Evolutionary conservation across 2,113 vertebrate genomes (phyloP), one percentile per base, ranked within the genome.

Genomic region (Scophthalmus maximus): DNA sequence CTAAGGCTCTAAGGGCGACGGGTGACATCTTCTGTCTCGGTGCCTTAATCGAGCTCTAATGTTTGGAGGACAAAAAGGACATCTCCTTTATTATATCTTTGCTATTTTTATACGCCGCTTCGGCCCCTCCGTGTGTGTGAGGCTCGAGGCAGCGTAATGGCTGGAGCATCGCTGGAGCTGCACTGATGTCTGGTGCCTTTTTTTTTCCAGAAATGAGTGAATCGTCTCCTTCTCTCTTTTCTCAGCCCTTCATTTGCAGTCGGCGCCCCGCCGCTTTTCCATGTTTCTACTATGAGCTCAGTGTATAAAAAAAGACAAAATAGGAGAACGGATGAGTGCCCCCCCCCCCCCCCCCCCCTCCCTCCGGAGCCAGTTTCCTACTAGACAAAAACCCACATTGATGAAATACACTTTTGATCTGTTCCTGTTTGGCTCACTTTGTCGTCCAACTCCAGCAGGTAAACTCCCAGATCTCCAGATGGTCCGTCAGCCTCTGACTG

Each of bases 391-490:
- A n/a, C n/a, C n/a, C n/a, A n/a, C n/a, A n/a, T n/a, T n/a, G n/a
- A n/a, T n/a, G n/a, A n/a, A n/a, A n/a, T 30, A 15, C 14, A n/a
- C 20, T 64, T 75, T 40, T 26, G 29, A 65, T 69, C 65, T 7
- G 8, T 18, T 66, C 20, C n/a, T 63, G 18, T 57, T 55, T 57
- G 71, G 47, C 20, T 69, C 53, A 32, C 58, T 32, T 32, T 56
- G n/a, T n/a, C n/a, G n/a, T n/a, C n/a, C n/a, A n/a, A n/a, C n/a
- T n/a, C 25, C 53, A 46, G 46, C 50, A 14, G 64, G 61, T 68
- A 3, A 63, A 42, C 34, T 64, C 25, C 14, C 51, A 40, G 5
- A n/a, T 4, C 72, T 66, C 71, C 73, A 76, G 59, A 78, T 74
- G 53, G 66, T 32, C 60, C 29, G 44, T 58, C 56, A 36, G 53